phyloP scores from a whole-genome alignment of 2,113 vertebrate species.

The Fulmarus glacialis region DNA sequence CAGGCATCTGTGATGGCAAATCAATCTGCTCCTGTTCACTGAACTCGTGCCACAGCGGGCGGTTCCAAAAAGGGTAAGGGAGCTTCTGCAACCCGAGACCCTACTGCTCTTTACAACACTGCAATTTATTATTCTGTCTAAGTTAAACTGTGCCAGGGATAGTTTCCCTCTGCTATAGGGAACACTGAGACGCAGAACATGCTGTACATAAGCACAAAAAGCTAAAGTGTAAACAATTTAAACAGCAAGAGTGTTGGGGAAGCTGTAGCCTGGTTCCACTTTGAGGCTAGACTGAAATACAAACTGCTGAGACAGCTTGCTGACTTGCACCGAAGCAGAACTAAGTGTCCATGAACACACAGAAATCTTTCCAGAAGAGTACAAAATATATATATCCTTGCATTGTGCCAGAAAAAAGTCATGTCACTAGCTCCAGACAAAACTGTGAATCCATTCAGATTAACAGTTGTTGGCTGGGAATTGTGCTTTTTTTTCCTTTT shows the following conservation, averaged over 20 bases:
- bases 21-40: not conserved
- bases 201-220: slow-evolving; percentile 22
- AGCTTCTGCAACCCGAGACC: not conserved
- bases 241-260: not conserved
- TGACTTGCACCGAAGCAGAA: not conserved
- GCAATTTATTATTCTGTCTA: not conserved
- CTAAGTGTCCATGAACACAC: not conserved
- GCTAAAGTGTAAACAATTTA: slow-evolving; percentile 31
- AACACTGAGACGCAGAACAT: not conserved
- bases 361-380: not conserved
- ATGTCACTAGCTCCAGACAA: not conserved
- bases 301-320: slow-evolving; percentile 49
- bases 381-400: not conserved
- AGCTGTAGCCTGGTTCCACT: slow-evolving; percentile 42
- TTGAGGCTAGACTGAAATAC: slow-evolving; percentile 45
- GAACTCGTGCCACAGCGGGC: not conserved
- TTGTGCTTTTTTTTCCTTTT: not conserved
- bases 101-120: not conserved
- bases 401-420: not conserved
- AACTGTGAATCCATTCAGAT: not conserved
- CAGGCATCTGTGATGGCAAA: not conserved
- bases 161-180: not conserved
- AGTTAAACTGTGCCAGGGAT: not conserved
- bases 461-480: not conserved
- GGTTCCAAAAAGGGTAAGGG: not conserved